Conservation (phyloP, 2,113 vertebrate genomes). For the Dinomys branickii region DNA sequence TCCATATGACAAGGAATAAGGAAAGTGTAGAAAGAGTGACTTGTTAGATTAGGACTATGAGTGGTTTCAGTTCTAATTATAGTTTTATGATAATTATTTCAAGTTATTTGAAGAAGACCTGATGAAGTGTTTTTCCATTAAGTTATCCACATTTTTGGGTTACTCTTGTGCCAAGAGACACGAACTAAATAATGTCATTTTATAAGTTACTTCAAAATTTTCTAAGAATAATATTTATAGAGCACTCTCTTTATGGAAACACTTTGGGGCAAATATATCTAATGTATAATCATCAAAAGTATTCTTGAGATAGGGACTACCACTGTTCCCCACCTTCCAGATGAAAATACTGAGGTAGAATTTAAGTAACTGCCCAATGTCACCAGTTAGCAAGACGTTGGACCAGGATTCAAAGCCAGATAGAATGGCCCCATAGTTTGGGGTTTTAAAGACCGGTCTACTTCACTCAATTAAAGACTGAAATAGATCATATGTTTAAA, state of each 20-base stretch:
- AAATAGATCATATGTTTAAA: neutral
- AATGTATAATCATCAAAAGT: neutral
- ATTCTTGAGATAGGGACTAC: neutral
- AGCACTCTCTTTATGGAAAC: neutral
- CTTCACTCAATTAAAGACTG: neutral
- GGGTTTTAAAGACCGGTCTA: neutral
- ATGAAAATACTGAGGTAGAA: neutral
- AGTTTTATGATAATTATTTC: constrained; percentile 24
- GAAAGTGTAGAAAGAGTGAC: neutral
- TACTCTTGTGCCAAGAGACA: neutral
- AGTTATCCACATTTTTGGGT: neutral
- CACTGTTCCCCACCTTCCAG: neutral
- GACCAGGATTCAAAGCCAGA: neutral
- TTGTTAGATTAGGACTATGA: neutral
- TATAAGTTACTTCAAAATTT: neutral
- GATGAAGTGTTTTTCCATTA: neutral
- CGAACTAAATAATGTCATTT: neutral
- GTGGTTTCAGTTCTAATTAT: neutral
- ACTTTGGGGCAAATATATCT: neutral
- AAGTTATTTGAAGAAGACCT: neutral
- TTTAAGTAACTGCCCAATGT: neutral
- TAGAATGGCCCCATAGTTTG: too few species aligned
- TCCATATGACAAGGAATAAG: neutral
- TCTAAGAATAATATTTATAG: neutral
- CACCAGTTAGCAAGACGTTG: neutral